Base-by-base conservation (phyloP, 1,140 invertebrate species). In the Trypoxylus dichotomus region DNA sequence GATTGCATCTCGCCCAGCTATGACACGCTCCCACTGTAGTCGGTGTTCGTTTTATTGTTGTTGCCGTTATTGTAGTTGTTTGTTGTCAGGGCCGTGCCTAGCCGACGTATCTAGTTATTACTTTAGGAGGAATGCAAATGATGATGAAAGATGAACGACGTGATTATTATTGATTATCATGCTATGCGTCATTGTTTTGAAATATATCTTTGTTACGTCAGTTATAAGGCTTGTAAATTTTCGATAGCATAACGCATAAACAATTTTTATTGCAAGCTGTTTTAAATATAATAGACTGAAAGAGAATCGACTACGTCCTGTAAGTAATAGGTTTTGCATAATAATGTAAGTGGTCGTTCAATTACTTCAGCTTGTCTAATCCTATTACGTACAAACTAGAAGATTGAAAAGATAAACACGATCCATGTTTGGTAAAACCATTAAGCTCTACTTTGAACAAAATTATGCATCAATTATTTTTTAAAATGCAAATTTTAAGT, bases 191-290 rank as follows among this genome's bases (percentile, higher is more conserved):
- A 68, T 68, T 68, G 60, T 68, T 68, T 68, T 68, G 60, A 68
- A 68, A 68, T 68, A 27, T 68, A 68, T 68, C 60, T 68, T 68
- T 68, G 60, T 68, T 68, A 68, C 24, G 60, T 68, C 60, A 68
- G 21, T 68, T 68, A 68, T 24, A 24, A 25, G 24, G 24, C 60
- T 68, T 68, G 60, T 29, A 68, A 24, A 29, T 27, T 68, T 68
- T 24, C 19, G 13, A 54, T 54, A 19, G 19, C 60, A 27, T 10
- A 68, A 24, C 21, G 3, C 60, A 68, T 68, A 24, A 24, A 29
- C 13, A 27, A 27, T 68, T n/a, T n/a, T 68, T 68, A 68, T 68
- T 68, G 60, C 60, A 54, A 19, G 19, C 47, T 54, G 47, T 54
- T 54, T 54, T 54, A 54, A 54, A 54, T 54, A 54, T 54, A 54